phyloP scores from a whole-genome alignment of 1,140 invertebrate genomes.

The Papilio xuthus region DNA sequence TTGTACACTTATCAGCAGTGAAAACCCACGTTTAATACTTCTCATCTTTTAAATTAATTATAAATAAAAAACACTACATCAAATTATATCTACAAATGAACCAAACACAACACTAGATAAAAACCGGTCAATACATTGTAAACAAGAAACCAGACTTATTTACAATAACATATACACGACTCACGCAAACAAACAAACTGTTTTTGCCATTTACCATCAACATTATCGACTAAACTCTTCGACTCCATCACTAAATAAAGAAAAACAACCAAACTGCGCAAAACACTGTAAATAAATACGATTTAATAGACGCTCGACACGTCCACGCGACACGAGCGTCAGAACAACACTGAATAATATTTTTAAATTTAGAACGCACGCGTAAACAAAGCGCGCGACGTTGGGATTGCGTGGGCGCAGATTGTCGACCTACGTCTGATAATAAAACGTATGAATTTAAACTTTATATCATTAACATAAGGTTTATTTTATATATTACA shows the following conservation, averaged over 20 bases:
- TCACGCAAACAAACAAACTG: conserved; percentile 23
- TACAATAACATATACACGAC: neutral
- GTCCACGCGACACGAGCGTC: conserved; percentile 48
- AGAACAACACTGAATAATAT: conserved; percentile 50
- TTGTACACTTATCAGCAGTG: too few species aligned
- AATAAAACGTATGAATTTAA: neutral
- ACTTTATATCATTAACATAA: neutral
- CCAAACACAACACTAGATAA: neutral
- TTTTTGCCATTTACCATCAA: conserved; percentile 58
- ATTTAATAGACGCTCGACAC: conserved; percentile 41
- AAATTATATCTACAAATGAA: neutral
- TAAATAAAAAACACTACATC: too few species aligned
- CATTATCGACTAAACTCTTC: conserved; percentile 56
- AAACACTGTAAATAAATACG: conserved; percentile 11
- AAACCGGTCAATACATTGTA: neutral
- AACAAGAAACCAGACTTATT: neutral
- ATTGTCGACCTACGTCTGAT: neutral
- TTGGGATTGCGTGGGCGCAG: conserved; percentile 50
- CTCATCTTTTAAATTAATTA: too few species aligned
- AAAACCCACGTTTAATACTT: too few species aligned
- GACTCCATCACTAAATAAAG: conserved; percentile 55
- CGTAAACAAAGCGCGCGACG: conserved; percentile 56
- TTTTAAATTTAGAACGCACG: conserved; percentile 55
- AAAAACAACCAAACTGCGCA: conserved; percentile 38
- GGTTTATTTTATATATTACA: neutral